Evolutionary conservation across 2,888 invertebrate genomes (phyloP).

Genomic region (Cephus runcator): DNA sequence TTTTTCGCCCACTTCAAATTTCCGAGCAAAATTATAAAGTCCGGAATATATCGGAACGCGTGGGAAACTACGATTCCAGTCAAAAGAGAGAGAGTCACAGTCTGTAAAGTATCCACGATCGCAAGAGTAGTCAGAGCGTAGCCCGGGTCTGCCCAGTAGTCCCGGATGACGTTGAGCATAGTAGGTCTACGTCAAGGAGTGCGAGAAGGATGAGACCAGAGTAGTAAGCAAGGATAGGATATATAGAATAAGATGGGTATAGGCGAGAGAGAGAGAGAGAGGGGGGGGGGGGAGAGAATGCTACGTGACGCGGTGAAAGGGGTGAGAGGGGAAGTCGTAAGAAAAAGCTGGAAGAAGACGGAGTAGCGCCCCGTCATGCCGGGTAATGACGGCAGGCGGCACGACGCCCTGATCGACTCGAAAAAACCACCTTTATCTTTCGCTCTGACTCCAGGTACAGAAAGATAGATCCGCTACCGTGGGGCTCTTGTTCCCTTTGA

Average conservation of each 20-base stretch:
- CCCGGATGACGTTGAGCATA: background rate
- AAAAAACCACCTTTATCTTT: slow-evolving; percentile 41
- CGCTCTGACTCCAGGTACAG: slow-evolving; percentile 33
- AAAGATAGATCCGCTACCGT: slow-evolving; percentile 45
- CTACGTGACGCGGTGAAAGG: slow-evolving; percentile 23
- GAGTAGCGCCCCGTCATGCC: slow-evolving; percentile 59
- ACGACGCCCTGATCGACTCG: slow-evolving; percentile 43
- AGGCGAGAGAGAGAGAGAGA: slow-evolving; percentile 34
- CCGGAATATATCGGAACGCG: background rate
- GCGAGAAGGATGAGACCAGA: background rate
- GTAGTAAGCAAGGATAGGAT: background rate
- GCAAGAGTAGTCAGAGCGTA: background rate
- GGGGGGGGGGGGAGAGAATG: slow-evolving; percentile 21
- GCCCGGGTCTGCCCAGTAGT: background rate
- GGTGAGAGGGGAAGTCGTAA: slow-evolving; percentile 37
- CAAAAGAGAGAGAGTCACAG: background rate
- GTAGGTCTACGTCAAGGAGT: background rate
- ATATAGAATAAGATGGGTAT: background rate
- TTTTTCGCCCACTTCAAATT: background rate
- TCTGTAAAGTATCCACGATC: background rate
- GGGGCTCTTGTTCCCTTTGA: slow-evolving; percentile 29
- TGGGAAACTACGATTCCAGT: background rate
- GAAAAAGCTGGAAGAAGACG: slow-evolving; percentile 32
- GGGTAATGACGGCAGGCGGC: slow-evolving; percentile 59
- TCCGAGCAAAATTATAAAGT: background rate